Base-by-base conservation (phyloP, 1,140 invertebrate species). In the Drosophila malerkotliana region DNA sequence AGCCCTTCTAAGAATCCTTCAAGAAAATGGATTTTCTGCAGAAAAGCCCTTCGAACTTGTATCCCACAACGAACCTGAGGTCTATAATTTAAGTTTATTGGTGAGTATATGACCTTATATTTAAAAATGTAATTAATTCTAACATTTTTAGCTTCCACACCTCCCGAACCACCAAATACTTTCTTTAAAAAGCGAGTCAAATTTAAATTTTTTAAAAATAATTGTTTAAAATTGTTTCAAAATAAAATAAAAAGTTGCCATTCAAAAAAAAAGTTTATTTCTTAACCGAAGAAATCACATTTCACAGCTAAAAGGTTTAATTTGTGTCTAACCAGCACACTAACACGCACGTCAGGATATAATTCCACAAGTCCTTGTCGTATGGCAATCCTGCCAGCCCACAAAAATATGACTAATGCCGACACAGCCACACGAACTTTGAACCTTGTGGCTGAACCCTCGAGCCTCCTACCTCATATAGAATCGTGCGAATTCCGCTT, bases 371-470 rank as follows among this genome's bases (percentile, higher is more conserved):
- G n/a, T 37, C 30, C 9, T 15, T 18, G 30, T 10, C 28, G 32
- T 9, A 15, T 12, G 30, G 21, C 14, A 34, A 37, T 53, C 24
- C 24, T 18, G 30, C 9, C 30, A 21, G 41, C 2, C 24, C 12
- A 7, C 24, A 41, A 28, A 34, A 28, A 61, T 41, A 71, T 75
- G 59, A 71, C 30, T 56, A 71, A 60, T 64, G 41, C 24, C 10
- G n/a, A 8, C 32, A 21, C 9, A 61, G 10, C 18, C 44, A 45
- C 47, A 55, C 60, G 75, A 79, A 79, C 77, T 77, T 79, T 79
- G 77, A 79, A 74, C 77, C 47, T 47, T 63, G 5, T 32, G 44
- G 21, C 48, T 79, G 77, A 79, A 76, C 58, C 58, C 62, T 21
- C 15, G 24, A 44, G 0, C 8, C 15, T 24, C 15, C 44, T 15